Evolutionary conservation across 2,888 invertebrate species (phyloP).

Genomic region (Cepaea hortensis): DNA sequence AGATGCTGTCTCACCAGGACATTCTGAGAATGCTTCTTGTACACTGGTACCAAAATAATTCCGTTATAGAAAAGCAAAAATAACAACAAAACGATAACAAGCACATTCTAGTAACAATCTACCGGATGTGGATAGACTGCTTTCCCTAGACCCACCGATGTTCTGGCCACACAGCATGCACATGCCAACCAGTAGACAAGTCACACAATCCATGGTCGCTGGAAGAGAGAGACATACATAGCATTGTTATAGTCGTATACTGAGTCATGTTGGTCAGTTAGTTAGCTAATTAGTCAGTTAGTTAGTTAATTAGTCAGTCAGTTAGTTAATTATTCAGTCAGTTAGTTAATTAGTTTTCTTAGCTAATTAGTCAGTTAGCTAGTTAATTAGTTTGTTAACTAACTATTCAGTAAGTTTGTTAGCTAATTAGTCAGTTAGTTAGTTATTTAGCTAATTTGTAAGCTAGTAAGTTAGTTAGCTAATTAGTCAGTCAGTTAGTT

Average conservation of each 20-base stretch:
- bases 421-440: neutral
- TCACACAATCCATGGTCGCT: slow-evolving; percentile 40
- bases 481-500: neutral
- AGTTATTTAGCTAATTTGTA: neutral
- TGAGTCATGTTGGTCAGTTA: neutral
- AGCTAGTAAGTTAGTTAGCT: neutral
- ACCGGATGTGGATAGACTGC: neutral
- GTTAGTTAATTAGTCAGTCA: neutral
- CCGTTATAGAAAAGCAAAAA: no score
- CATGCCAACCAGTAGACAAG: slow-evolving; percentile 45
- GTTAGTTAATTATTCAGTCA: neutral
- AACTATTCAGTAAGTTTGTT: neutral
- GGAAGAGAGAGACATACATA: neutral
- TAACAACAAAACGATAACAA: no score
- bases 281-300: neutral
- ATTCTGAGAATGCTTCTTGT: no score
- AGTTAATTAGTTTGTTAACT: neutral
- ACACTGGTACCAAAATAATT: no score
- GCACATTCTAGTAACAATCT: slow-evolving; percentile 3
- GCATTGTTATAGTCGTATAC: no score
- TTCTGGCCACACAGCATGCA: slow-evolving; percentile 39
- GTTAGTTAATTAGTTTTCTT: neutral
- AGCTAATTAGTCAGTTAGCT: neutral
- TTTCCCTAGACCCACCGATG: slow-evolving; percentile 39
- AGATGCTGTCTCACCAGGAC: no score